Percentiles rank a stretch among this genome's conserved stretches.
phyloP scores from a whole-genome alignment of 2,888 invertebrate genomes.

The Brenthis hecate region DNA sequence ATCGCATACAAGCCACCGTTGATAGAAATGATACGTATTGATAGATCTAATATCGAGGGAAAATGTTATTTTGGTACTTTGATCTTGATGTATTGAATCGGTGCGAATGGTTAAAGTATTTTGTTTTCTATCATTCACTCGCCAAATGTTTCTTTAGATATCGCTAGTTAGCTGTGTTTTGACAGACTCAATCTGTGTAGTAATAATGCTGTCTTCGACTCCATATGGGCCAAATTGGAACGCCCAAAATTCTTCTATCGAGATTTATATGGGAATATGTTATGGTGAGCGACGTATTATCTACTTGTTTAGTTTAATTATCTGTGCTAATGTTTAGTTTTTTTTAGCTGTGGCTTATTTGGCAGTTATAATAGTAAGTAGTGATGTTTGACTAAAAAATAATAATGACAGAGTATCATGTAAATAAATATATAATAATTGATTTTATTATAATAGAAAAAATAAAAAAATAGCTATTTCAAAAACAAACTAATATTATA shows the following conservation, averaged over 20 bases:
- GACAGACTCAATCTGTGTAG: constrained; percentile 72
- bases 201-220: constrained; percentile 73
- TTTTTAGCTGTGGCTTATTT: background rate
- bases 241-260: constrained; percentile 25
- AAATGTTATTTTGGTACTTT: constrained; percentile 49
- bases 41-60: constrained; percentile 39
- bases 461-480: no score
- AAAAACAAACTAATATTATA: no score
- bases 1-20: constrained; percentile 37
- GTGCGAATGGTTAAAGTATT: constrained; percentile 72
- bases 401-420: no score
- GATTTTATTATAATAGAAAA: no score
- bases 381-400: no score
- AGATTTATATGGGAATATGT: constrained; percentile 39
- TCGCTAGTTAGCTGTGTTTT: constrained; percentile 77
- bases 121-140: constrained; percentile 78
- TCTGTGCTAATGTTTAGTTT: no score
- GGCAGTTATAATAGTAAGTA: background rate
- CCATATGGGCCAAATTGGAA: constrained; percentile 53
- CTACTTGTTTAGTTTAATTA: no score
- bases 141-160: constrained; percentile 69
- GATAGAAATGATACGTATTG: constrained; percentile 12
- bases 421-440: no score
- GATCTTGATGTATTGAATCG: constrained; percentile 74
- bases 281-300: constrained; percentile 2